Base-by-base conservation (phyloP, 2,113 vertebrate species). In the Phaethornis superciliosus region DNA sequence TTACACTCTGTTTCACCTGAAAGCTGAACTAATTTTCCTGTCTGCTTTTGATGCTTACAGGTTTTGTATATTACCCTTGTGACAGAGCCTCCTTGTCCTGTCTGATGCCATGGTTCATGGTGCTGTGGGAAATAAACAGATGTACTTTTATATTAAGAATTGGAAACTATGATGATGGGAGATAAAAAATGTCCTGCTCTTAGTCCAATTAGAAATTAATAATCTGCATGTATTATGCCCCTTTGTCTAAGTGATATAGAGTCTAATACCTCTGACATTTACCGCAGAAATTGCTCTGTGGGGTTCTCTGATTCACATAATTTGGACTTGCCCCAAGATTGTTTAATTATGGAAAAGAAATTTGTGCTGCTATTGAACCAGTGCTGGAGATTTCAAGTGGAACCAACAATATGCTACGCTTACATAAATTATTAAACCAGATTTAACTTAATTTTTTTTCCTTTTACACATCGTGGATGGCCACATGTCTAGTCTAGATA, bases 331-430 rank as follows among this genome's bases (percentile, higher is more conserved):
- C 70, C 83, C 52, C 75, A 89, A 88, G 68, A 93, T 95, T 89
- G 75, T 90, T 92, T 88, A 95, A 85, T 95, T 89, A 91, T 72
- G 60, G 33, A 86, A 51, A 71, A 93, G 60, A 94, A 93, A 82
- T 82, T 44, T 92, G 33, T 90, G 56, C 71, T 89, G 49, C 93
- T 68, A 40, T 89, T 96, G 78, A 90, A 77, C 26, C 32, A 67
- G 26, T 65, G 32, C 6, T 88, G 67, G 67, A 91, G 27, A 71
- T 88, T 94, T 81, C 70, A 89, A 69, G 52, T 85, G 62, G 79
- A 90, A 86, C n/a, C 83, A 95, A 76, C 77, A 75, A 75, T 75
- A 87, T 81, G 44, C 60, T 88, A 88, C 46, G 24, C 58, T 79
- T 85, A 58, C 35, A 35, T 58, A 62, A 82, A 85, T 56, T 81